A percentile compares a stretch with the other conserved stretches of the same genome.
phyloP scores from a whole-genome alignment of 2,888 invertebrate genomes.

The Synergus umbraculus region DNA sequence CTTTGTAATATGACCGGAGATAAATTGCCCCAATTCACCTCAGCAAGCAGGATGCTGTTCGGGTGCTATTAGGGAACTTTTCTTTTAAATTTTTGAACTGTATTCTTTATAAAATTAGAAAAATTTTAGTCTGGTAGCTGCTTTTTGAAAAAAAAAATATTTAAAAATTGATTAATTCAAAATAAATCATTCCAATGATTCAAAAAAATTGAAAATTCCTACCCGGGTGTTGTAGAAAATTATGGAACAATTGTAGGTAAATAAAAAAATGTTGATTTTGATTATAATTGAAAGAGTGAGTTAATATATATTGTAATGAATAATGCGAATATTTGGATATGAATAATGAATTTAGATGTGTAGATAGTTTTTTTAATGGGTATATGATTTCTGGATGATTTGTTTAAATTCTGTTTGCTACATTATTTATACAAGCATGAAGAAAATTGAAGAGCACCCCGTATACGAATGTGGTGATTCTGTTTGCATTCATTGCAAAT shows the following conservation, averaged over 20 bases:
- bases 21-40: too few species aligned
- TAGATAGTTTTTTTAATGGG: too few species aligned
- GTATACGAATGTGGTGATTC: background rate
- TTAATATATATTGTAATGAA: too few species aligned
- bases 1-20: background rate
- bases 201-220: background rate
- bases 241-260: background rate
- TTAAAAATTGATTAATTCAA: too few species aligned
- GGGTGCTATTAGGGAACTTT: too few species aligned
- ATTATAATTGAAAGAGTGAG: background rate
- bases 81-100: too few species aligned
- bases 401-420: background rate
- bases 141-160: too few species aligned
- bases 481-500: slow-evolving; percentile 32
- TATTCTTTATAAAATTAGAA: too few species aligned
- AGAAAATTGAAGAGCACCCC: background rate
- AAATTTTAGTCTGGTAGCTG: too few species aligned
- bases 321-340: too few species aligned
- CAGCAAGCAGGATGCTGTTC: too few species aligned
- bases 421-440: background rate
- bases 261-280: background rate
- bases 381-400: background rate
- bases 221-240: background rate
- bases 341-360: too few species aligned
- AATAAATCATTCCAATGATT: background rate